Evolutionary conservation across 1,140 invertebrate species (phyloP).

Genomic region (Hypothenemus hampei): DNA sequence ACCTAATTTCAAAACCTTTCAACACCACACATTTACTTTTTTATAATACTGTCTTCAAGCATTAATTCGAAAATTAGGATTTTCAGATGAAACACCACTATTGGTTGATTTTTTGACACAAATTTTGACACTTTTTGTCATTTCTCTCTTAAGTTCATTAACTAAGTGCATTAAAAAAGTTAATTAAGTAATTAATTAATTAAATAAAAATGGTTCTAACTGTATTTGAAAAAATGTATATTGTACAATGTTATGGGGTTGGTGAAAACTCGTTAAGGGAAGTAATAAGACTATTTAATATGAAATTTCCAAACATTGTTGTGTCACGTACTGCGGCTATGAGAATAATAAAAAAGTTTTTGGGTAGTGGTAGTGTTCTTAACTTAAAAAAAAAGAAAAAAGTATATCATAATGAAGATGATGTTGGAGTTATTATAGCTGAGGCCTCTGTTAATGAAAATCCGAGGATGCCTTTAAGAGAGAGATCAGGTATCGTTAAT

Average conservation of each 20-base stretch:
- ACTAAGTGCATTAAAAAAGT: neutral
- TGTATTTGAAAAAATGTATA: neutral
- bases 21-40: too few species aligned
- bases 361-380: neutral
- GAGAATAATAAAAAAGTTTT: neutral
- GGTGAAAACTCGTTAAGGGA: neutral
- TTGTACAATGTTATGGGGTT: neutral
- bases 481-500: neutral
- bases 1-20: too few species aligned
- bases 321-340: neutral
- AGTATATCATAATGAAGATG: neutral
- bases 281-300: neutral
- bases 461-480: neutral
- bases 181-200: constrained; percentile 7
- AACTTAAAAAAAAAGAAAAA: neutral
- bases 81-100: too few species aligned
- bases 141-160: neutral
- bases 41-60: too few species aligned
- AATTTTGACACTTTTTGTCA: neutral
- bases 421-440: neutral
- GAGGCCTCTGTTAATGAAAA: neutral
- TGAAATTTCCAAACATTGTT: neutral
- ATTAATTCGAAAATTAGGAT: too few species aligned
- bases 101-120: too few species aligned
- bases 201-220: neutral